These are phyloP conservation scores for Drosophila picticornis DNA, from an alignment of 2,888 invertebrate genomes.

Conservation along the genomic window DNA sequence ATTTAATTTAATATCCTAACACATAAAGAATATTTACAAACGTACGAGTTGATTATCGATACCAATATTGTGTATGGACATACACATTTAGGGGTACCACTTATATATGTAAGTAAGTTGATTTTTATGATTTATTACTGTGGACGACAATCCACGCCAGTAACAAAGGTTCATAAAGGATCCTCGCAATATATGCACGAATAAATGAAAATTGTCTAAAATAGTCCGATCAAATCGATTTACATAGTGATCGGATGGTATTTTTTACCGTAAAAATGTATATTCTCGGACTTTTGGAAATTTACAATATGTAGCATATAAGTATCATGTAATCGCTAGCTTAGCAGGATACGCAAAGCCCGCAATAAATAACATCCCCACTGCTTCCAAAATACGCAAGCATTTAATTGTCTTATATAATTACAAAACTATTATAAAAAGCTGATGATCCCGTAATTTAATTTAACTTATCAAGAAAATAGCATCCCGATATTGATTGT, in stretches of 20 bases:
- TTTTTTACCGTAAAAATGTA: background rate
- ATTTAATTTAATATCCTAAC: background rate
- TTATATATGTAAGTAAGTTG: constrained; percentile 4
- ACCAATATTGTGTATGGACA: background rate
- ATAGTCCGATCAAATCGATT: background rate
- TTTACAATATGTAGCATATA: background rate
- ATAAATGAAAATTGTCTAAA: background rate
- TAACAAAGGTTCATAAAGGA: background rate
- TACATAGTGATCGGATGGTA: background rate
- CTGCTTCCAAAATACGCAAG: background rate
- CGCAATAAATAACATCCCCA: background rate
- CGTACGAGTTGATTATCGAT: background rate
- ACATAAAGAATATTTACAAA: constrained; percentile 3
- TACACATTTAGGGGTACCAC: background rate
- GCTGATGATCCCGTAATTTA: background rate
- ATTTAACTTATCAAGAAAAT: background rate
- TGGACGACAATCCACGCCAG: background rate
- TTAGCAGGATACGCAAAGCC: background rate
- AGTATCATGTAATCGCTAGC: background rate
- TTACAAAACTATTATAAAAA: background rate
- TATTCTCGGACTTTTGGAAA: background rate
- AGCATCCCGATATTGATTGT: background rate
- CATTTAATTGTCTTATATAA: background rate
- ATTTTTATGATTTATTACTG: background rate
- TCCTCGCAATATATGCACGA: background rate